phyloP scores from a whole-genome alignment of 2,797 vertebrate species.

The Anguilla marmorata region DNA sequence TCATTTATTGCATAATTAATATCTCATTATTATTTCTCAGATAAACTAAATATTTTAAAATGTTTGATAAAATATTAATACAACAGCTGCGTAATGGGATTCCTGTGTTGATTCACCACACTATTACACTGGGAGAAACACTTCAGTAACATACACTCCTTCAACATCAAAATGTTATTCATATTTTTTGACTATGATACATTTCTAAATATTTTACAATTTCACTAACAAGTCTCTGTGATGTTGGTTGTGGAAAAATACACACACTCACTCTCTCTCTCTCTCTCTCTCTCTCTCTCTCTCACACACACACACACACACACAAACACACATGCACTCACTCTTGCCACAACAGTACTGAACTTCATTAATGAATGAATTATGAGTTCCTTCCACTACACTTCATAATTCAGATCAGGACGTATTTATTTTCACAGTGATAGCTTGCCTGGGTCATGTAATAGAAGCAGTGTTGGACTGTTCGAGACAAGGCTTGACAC shows the following conservation, averaged over 20 bases:
- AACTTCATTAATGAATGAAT: not conserved
- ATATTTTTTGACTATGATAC: not conserved
- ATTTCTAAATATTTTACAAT: not conserved
- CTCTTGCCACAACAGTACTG: not conserved
- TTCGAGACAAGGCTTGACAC: no score
- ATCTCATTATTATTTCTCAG: not conserved
- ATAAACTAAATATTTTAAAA: not conserved
- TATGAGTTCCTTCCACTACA: no score
- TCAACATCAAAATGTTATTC: not conserved
- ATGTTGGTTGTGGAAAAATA: not conserved
- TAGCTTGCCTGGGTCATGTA: no score
- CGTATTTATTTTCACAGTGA: no score
- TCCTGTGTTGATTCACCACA: not conserved
- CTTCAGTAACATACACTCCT: not conserved
- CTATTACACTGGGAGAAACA: not conserved
- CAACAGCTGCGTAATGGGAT: not conserved
- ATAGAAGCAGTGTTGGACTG: no score
- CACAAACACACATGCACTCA: not conserved
- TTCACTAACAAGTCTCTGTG: not conserved
- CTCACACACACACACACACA: constrained; percentile 10
- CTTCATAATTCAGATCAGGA: no score
- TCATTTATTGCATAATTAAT: not conserved
- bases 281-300: not conserved
- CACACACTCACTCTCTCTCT: not conserved
- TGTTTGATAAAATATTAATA: not conserved